A percentile compares a stretch with the other conserved stretches of the same genome.
Conservation (phyloP, 2,888 invertebrate genomes). For the Drosophila cracens region DNA sequence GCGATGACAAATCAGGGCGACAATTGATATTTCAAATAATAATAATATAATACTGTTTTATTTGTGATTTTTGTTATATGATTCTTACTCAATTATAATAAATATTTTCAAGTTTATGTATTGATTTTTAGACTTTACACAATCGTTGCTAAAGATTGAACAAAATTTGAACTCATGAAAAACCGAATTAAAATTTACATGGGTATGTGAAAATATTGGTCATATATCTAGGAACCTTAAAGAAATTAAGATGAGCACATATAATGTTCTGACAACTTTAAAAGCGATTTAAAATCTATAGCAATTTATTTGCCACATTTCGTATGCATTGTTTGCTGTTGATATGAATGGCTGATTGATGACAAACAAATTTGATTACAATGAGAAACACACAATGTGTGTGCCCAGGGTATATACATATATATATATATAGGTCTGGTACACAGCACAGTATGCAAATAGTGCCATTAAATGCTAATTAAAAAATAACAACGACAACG, state of each 20-base stretch:
- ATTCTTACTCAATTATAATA: background rate
- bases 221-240: background rate
- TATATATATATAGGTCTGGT: background rate
- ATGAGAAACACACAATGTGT: constrained; percentile 18
- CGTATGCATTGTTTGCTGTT: background rate
- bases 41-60: background rate
- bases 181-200: background rate
- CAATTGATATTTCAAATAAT: background rate
- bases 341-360: background rate
- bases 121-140: background rate
- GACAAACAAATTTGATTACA: constrained; percentile 16
- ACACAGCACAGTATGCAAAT: constrained; percentile 55
- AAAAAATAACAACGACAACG: constrained; percentile 57
- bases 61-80: background rate
- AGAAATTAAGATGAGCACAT: background rate
- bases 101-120: background rate
- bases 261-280: too few relatives aligned
- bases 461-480: constrained; percentile 64
- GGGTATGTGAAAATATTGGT: background rate
- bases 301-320: background rate
- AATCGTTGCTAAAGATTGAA: background rate
- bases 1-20: background rate
- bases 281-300: background rate
- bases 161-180: background rate
- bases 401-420: background rate